These are phyloP conservation scores for Micromussa lordhowensis DNA, from an alignment of 92 coral and sea anemone species.

Conservation along the genomic window DNA sequence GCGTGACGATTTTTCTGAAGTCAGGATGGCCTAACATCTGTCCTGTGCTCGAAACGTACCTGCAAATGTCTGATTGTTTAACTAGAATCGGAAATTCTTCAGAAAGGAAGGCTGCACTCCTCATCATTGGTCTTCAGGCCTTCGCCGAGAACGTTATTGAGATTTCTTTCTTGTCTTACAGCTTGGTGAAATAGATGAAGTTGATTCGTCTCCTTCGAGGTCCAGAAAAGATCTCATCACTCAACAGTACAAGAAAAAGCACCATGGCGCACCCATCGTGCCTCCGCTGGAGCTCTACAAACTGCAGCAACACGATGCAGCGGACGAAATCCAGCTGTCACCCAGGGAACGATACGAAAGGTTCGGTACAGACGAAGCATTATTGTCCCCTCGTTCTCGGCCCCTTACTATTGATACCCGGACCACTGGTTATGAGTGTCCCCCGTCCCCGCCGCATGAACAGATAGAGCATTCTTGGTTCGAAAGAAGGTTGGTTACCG, in stretches of 20 bases:
- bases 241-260: slow-evolving; percentile 41
- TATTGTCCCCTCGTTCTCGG: slow-evolving; percentile 95
- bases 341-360: slow-evolving; percentile 97
- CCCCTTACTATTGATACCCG: slow-evolving; percentile 91
- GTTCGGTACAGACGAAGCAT: slow-evolving; percentile 83
- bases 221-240: slow-evolving; percentile 23
- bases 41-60: too few species aligned
- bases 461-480: slow-evolving; percentile 95
- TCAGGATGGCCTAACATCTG: too few species aligned
- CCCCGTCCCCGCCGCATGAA: slow-evolving; percentile 97
- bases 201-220: slow-evolving; percentile 31
- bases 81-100: too few species aligned
- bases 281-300: slow-evolving; percentile 96
- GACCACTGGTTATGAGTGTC: slow-evolving; percentile 88
- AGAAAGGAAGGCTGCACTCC: too few species aligned
- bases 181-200: slow-evolving; percentile 37
- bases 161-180: neutral
- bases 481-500: slow-evolving; percentile 81
- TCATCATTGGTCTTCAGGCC: neutral
- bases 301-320: slow-evolving; percentile 74
- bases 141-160: neutral
- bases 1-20: neutral
- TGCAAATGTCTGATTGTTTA: too few species aligned
- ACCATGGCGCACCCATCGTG: slow-evolving; percentile 71
- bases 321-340: slow-evolving; percentile 82